These are phyloP conservation scores for Leptopilina clavipes DNA, from an alignment of 1,140 invertebrate species.

Conservation along the genomic window DNA sequence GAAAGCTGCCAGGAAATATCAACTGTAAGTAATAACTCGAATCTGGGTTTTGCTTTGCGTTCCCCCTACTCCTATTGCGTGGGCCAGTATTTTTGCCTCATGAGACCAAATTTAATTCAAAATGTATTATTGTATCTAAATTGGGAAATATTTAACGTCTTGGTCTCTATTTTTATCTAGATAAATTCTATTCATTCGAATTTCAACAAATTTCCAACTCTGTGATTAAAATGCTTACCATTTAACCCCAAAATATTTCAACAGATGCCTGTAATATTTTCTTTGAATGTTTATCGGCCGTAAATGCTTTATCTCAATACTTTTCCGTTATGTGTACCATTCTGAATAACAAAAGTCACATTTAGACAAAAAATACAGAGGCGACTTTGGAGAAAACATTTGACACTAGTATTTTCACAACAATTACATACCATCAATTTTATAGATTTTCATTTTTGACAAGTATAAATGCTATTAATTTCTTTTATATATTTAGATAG, in stretches of 20 bases:
- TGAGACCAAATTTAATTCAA: background rate
- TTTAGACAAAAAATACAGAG: background rate
- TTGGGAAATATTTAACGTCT: background rate
- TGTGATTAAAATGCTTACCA: background rate
- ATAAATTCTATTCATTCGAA: background rate
- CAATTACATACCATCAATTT: conserved; percentile 12
- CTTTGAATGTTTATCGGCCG: background rate
- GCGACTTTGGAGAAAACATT: background rate
- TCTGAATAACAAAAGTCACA: conserved; percentile 20
- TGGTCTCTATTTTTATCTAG: background rate
- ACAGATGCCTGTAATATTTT: background rate
- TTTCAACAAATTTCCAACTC: background rate
- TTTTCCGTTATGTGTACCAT: conserved; percentile 13
- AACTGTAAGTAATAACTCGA: conserved; percentile 77
- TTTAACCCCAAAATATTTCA: conserved; percentile 21
- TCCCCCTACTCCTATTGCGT: conserved; percentile 53
- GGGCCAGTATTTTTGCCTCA: conserved; percentile 24
- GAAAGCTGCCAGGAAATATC: conserved; percentile 88
- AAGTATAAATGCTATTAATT: conserved; percentile 3
- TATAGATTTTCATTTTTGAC: conserved; percentile 31
- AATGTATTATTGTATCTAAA: background rate
- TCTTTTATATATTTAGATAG: conserved; percentile 8
- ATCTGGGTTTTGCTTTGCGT: conserved; percentile 32
- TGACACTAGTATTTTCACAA: background rate
- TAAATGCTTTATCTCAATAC: conserved; percentile 4